Evolutionary conservation across 2,113 vertebrate genomes (phyloP), one percentile per base, ranked within the genome.

Genomic region (Plectropomus leopardus): DNA sequence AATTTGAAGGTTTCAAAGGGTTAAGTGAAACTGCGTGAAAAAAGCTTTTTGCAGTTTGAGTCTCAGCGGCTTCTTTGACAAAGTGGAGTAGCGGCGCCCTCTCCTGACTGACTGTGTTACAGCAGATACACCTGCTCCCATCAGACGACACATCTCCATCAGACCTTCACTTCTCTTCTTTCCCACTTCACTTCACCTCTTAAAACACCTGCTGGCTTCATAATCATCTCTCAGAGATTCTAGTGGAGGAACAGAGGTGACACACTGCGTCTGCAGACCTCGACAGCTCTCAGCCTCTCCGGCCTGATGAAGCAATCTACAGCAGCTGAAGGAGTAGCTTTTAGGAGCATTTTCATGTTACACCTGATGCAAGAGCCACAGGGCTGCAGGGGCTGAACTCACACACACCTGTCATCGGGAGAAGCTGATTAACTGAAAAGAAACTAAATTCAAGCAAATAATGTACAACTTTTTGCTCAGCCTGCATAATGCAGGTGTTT

Each of bases 41-140:
- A 8, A 5, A 16, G 2, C 36, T 13, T 44, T 21, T 2, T 50
- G 3, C 2, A 6, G 26, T 40, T 15, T 3, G 16, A 32, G 21
- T 15, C 13, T 24, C 5, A 42, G n/a, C 11, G 5, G 19, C 57
- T 42, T 58, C 9, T 14, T 6, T 40, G n/a, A 51, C 9, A 65
- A 13, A 36, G 32, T 70, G 26, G 82, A 79, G 69, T 65, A 63
- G 55, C 83, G 72, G 70, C 83, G 16, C 88, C 88, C 78, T 82
- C 91, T 88, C 2, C 68, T 85, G 89, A 30, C 28, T 1, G 2
- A 30, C 23, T 0, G 13, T 24, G 23, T 2, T 19, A 76, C 57
- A 28, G 65, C 79, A 69, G 45, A 1, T 47, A 26, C 28, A 60
- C 72, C 69, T 50, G 23, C 42, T 68, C 15, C 21, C 16, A 9